A percentile compares a stretch with the other conserved stretches of the same genome.
Conservation (phyloP, 2,888 invertebrate genomes). For the Ormyrus nitidulus region DNA sequence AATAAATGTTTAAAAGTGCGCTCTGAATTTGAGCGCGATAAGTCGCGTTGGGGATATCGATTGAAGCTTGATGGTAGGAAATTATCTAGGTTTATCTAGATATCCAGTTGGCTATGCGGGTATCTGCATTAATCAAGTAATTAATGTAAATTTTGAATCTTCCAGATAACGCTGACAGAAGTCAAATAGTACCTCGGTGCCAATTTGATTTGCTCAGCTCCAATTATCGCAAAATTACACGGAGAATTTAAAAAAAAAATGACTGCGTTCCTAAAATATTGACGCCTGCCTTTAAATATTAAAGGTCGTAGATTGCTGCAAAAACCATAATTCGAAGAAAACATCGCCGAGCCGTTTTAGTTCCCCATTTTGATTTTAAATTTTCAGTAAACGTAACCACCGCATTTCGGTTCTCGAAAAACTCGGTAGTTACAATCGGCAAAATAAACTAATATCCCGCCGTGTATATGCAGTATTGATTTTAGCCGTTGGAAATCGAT, state of each 20-base stretch:
- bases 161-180: neutral
- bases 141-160: slow-evolving; percentile 2
- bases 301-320: no score
- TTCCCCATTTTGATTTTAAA: no score
- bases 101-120: neutral
- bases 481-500: slow-evolving; percentile 41
- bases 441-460: slow-evolving; percentile 1
- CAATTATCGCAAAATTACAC: no score
- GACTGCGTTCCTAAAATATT: no score
- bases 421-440: neutral
- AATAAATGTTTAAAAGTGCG: no score
- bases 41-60: slow-evolving; percentile 12
- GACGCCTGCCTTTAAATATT: no score
- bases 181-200: neutral
- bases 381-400: no score
- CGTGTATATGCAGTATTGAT: slow-evolving; percentile 12
- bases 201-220: no score
- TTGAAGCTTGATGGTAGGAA: slow-evolving; percentile 1
- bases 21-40: neutral
- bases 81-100: slow-evolving; percentile 31
- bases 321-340: no score
- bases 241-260: no score
- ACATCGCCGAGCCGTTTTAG: no score
- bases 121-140: slow-evolving; percentile 32
- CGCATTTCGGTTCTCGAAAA: neutral